Evolutionary conservation across 1,140 invertebrate species (phyloP), one percentile per base, ranked within the genome.

Genomic region (Aphidius ervi): DNA sequence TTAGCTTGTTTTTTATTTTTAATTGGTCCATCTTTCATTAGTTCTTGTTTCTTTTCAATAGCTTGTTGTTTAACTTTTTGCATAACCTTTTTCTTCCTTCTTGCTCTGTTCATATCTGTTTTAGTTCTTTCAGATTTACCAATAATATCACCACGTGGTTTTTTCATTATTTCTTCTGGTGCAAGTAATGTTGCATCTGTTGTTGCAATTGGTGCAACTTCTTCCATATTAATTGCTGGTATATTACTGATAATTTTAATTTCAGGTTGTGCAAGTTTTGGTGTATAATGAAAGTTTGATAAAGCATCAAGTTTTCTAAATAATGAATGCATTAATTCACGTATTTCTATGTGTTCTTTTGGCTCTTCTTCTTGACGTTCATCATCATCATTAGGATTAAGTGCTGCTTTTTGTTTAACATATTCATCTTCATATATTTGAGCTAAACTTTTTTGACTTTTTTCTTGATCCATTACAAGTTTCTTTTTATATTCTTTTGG

Each of bases 371-470:
- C 77, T 10, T 82, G 79, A 4, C 82, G 74, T 46, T 82, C 77
- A 6, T 72, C 71, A 59, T 75, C 70, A 46, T 85, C 82, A 9
- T 83, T 81, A 0, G 23, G 1, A 75, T 86, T 81, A 4, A 84
- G 65, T 58, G 88, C 85, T 71, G 90, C 85, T 68, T 89, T 84
- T 70, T 94, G 87, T 69, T 91, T 90, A 5, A 97, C 74, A 78
- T 90, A 98, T 75, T 97, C 93, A 67, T 92, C 83, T 80, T 99
- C 97, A 76, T 99, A 99, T 59, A 99, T 90, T 81, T 99, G 86
- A 3, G 94, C 91, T 46, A 99, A 82, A 67, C 95, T 97, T 59
- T 89, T 79, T 79, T 98, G 98, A 66, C 94, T 97, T 72, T 99
- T 99, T 71, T 97, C 93, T 69, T 97, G 93, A 77, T 98, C 90